Evolutionary conservation across 2,113 vertebrate genomes (phyloP).

Genomic region (Gopherus evgoodei): DNA sequence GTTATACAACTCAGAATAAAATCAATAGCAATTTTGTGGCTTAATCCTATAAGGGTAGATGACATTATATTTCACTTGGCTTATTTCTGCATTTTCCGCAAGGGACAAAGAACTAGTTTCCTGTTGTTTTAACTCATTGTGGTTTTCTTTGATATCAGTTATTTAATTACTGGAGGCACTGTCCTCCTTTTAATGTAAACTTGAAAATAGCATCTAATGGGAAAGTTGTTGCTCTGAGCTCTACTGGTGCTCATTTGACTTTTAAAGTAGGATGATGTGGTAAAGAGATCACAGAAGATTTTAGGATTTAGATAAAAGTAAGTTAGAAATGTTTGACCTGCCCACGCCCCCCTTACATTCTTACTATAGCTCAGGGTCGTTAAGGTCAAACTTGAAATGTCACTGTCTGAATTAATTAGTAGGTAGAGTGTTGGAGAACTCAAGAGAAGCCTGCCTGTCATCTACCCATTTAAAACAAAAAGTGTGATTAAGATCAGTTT

Average conservation of each 20-base stretch:
- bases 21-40: conserved; percentile 25
- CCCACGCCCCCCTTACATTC: conserved; percentile 40
- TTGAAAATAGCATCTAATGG: conserved; percentile 42
- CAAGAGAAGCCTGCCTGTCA: conserved; percentile 34
- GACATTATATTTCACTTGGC: not conserved
- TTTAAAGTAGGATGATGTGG: conserved; percentile 52
- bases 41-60: not conserved
- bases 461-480: conserved; percentile 46
- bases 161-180: not conserved
- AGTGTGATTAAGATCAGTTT: conserved; percentile 42
- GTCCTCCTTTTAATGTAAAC: conserved; percentile 14
- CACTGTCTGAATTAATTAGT: conserved; percentile 72
- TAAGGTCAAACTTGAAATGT: conserved; percentile 70
- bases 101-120: not conserved
- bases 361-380: conserved; percentile 64
- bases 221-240: conserved; percentile 43
- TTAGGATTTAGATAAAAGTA: conserved; percentile 59
- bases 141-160: conserved; percentile 17
- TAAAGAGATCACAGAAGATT: conserved; percentile 57
- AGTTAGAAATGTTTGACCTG: conserved; percentile 71
- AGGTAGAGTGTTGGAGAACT: conserved; percentile 16
- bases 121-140: conserved; percentile 27
- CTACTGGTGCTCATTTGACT: conserved; percentile 15
- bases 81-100: conserved; percentile 3
- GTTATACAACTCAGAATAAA: conserved; percentile 55